These are phyloP conservation scores for Drosophila birchii DNA, from an alignment of 2,888 invertebrate genomes.

Conservation along the genomic window DNA sequence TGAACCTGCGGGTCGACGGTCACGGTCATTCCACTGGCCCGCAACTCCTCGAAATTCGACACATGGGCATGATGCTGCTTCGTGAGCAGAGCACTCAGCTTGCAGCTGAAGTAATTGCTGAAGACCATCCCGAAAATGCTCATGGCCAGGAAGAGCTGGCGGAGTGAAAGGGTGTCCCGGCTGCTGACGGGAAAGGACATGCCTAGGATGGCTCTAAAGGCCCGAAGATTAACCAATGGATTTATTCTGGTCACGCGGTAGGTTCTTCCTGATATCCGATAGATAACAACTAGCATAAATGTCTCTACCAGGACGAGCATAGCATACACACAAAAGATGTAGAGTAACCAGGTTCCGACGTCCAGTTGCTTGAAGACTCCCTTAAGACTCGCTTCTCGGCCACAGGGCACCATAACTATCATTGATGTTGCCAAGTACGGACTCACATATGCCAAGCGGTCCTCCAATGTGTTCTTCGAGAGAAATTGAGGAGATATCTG, in stretches of 20 bases:
- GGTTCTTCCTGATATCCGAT: conserved; percentile 4
- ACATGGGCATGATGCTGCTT: conserved; percentile 6
- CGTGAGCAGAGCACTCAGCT: conserved; percentile 12
- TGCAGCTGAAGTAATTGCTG: conserved; percentile 34
- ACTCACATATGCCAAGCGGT: no score
- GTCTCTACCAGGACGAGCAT: conserved; percentile 18
- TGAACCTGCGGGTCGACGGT: neutral
- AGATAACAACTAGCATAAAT: neutral
- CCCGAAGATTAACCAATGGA: conserved; percentile 23
- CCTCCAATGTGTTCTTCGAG: neutral
- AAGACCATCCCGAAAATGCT: conserved; percentile 36
- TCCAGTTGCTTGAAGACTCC: neutral
- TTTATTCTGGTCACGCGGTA: neutral
- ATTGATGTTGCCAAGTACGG: neutral
- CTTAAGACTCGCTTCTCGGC: neutral
- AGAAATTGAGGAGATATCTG: neutral
- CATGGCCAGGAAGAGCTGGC: conserved; percentile 33
- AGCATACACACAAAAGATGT: conserved; percentile 1
- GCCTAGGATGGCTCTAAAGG: conserved; percentile 28
- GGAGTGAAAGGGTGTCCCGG: conserved; percentile 11
- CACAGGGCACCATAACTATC: neutral
- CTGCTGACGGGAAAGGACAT: conserved; percentile 19
- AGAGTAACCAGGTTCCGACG: neutral
- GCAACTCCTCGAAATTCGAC: conserved; percentile 27
- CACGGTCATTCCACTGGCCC: conserved; percentile 9